Conservation (phyloP, 1,140 invertebrate species). For the Pogonus chalceus region DNA sequence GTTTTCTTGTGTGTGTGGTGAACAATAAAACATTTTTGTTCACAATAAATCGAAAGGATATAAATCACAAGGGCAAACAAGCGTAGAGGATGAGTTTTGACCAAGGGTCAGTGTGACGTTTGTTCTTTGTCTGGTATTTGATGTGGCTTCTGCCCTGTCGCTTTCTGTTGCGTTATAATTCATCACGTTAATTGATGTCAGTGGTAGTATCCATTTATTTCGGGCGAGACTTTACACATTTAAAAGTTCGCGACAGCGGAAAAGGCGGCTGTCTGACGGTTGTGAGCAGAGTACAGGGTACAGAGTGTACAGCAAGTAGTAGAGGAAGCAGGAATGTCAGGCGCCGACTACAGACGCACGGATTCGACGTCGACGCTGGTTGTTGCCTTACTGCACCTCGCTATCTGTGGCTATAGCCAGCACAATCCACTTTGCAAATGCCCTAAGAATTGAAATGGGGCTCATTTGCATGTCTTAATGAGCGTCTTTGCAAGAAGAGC, state of each 20-base stretch:
- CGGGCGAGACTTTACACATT: background rate
- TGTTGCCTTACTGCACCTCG: background rate
- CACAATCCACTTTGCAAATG: conserved; percentile 26
- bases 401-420: conserved; percentile 17
- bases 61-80: too few species aligned
- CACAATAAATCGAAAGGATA: too few species aligned
- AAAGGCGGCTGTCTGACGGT: background rate
- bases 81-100: too few species aligned
- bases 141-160: too few species aligned
- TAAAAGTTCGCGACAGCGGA: conserved; percentile 2
- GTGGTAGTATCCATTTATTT: conserved; percentile 4
- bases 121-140: too few species aligned
- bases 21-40: too few species aligned
- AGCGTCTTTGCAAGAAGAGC: conserved; percentile 26
- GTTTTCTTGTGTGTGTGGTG: too few species aligned
- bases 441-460: conserved; percentile 27
- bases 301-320: background rate
- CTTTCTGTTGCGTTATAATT: background rate
- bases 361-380: background rate
- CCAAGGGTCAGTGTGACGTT: background rate
- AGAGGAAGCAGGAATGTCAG: conserved; percentile 1
- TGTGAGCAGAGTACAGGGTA: background rate
- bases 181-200: conserved; percentile 5
- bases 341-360: too few species aligned
- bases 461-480: conserved; percentile 32